A percentile compares a stretch with the other conserved stretches of the same genome.
Conservation (phyloP, 2,113 vertebrate genomes). For the Bettongia penicillata region DNA sequence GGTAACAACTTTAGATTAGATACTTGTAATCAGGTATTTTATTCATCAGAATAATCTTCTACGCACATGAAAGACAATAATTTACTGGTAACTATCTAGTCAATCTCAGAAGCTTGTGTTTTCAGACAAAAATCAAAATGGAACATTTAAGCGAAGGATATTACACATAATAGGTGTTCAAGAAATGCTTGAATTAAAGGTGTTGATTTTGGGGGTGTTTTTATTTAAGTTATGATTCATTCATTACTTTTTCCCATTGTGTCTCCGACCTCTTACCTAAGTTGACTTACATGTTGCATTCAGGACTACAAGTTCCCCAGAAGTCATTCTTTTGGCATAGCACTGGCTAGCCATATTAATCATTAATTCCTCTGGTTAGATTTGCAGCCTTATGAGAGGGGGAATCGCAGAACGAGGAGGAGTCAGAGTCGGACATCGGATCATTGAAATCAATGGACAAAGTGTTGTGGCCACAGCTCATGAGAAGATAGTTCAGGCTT, state of each 20-base stretch:
- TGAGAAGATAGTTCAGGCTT: constrained; percentile 98
- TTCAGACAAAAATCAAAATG: not conserved
- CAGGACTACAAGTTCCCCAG: not conserved
- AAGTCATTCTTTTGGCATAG: not conserved
- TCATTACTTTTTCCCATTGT: not conserved
- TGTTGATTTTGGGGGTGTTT: not conserved
- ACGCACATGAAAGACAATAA: not conserved
- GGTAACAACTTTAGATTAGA: not conserved
- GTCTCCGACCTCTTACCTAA: not conserved
- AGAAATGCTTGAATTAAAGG: not conserved
- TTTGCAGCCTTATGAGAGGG: constrained; percentile 98
- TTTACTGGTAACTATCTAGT: not conserved
- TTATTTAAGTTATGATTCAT: not conserved
- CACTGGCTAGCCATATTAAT: not conserved
- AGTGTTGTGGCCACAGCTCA: constrained; percentile 98
- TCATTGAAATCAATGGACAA: constrained; percentile 99
- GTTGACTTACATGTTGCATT: not conserved
- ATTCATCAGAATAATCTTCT: not conserved
- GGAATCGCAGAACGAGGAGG: constrained; percentile 98
- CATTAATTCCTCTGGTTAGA: constrained; percentile 83
- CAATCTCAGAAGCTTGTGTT: not conserved
- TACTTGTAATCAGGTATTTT: not conserved
- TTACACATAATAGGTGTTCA: not conserved
- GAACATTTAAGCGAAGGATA: not conserved
- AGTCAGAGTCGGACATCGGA: constrained; percentile 96